These are phyloP conservation scores for Danio kyathit DNA, from an alignment of 2,797 vertebrate species.

Conservation along the genomic window DNA sequence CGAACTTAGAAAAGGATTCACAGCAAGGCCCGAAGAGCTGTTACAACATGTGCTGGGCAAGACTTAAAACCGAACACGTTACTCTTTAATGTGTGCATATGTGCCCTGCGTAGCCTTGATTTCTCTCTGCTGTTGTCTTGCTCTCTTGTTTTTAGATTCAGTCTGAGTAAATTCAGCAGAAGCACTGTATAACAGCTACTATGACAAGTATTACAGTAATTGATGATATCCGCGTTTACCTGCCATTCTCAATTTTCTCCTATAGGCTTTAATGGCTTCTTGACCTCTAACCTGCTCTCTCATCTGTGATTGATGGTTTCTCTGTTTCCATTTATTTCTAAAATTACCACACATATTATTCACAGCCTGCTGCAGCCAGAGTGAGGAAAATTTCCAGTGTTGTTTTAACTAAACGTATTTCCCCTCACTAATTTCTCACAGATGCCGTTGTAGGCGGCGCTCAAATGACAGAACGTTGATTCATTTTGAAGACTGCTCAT, in stretches of 20 bases:
- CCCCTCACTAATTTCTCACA: constrained; percentile 58
- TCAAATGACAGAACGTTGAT: constrained; percentile 17
- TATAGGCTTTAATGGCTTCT: constrained; percentile 34
- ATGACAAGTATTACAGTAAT: constrained; percentile 45
- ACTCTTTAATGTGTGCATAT: constrained; percentile 50
- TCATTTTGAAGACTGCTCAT: constrained; percentile 21
- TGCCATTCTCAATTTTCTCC: constrained; percentile 35
- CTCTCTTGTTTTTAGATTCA: constrained; percentile 36
- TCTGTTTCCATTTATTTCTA: constrained; percentile 61
- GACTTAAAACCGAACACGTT: constrained; percentile 34
- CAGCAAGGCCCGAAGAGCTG: constrained; percentile 48
- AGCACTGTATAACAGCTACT: constrained; percentile 41
- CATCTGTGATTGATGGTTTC: constrained; percentile 44
- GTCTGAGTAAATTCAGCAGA: constrained; percentile 28
- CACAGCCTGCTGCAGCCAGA: constrained; percentile 60
- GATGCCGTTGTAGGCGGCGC: constrained; percentile 32
- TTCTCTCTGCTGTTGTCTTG: constrained; percentile 5
- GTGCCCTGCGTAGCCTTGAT: constrained; percentile 30
- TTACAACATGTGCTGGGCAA: constrained; percentile 50
- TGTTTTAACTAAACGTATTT: constrained; percentile 57
- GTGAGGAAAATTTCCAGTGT: constrained; percentile 58
- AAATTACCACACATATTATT: constrained; percentile 57
- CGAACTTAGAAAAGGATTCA: constrained; percentile 58
- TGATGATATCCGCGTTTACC: constrained; percentile 28
- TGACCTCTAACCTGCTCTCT: constrained; percentile 51